A percentile compares a stretch with the other conserved stretches of the same genome.
These are phyloP conservation scores for Cydia strobilella DNA, from an alignment of 1,140 invertebrate species.

Conservation along the genomic window DNA sequence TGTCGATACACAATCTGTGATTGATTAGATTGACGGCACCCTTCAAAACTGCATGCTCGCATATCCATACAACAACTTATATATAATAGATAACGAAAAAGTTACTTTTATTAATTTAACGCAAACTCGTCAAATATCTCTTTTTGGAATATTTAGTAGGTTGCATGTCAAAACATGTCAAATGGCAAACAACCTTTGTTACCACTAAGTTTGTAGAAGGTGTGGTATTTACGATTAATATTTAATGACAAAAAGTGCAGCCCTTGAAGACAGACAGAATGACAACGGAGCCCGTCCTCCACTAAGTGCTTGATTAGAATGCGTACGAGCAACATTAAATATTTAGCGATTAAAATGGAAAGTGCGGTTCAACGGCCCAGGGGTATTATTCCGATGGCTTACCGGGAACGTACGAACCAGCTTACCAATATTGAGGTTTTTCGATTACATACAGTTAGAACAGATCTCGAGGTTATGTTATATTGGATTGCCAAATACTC, in stretches of 20 bases:
- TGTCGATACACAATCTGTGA: slow-evolving; percentile 3
- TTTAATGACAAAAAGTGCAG: neutral
- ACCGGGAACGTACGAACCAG: neutral
- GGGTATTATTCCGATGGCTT: neutral
- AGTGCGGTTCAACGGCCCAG: slow-evolving; percentile 55
- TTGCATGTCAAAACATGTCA: neutral
- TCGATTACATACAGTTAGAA: neutral
- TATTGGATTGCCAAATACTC: neutral
- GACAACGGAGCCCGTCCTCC: neutral
- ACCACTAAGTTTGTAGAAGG: neutral
- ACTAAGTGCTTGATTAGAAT: slow-evolving; percentile 4
- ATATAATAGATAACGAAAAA: neutral
- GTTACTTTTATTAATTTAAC: neutral
- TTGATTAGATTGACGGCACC: neutral
- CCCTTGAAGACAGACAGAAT: neutral
- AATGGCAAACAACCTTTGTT: neutral
- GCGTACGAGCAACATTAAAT: slow-evolving; percentile 14
- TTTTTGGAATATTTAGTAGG: too few species aligned
- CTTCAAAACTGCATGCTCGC: neutral
- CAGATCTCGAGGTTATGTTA: neutral
- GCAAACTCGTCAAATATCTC: neutral
- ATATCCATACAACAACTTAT: neutral
- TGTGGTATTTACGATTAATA: neutral
- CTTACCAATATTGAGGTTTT: neutral
- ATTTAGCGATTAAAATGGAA: slow-evolving; percentile 32